Evolutionary conservation across 2,797 vertebrate species (phyloP), one percentile per base, ranked within the genome.

Genomic region (Lutra lutra): DNA sequence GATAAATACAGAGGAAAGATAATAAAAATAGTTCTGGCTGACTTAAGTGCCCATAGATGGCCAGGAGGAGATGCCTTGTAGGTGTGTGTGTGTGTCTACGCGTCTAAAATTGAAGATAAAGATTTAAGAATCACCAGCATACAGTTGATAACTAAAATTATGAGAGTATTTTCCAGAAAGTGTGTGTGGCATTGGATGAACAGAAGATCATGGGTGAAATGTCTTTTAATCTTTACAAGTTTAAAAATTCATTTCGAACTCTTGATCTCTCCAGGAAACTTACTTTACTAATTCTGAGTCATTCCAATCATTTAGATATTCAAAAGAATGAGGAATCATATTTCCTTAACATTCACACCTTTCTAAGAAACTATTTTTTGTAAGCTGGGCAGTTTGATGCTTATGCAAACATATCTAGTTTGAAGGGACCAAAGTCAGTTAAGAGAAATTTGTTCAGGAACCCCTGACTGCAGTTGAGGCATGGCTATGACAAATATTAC

Each of bases 181-280:
- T 75, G 43, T 5, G 2, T 54, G 54, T 20, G 15, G 14, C 20
- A 1, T 4, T 27, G 27, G 43, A 13, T 51, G 3, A 84, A 2
- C 40, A 75, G 54, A 86, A 35, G 21, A 51, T 29, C 20, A 80
- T 66, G 62, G 75, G 40, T 48, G 38, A 79, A 89, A 21, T 27
- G 64, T 72, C 27, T 83, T 93, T 91, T 84, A 64, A 88, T 72
- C 13, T 96, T 77, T 78, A 54, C 5, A 40, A 46, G 56, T 66
- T 23, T 17, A 32, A 48, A 18, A 62, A 38, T 90, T 95, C 82
- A 21, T 84, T 78, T 95, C 80, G 75, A 64, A 46, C 15, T 32
- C 40, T 85, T 72, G 10, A 13, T 66, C 23, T 68, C 8, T 68
- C n/a, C 17, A 20, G 66, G 85, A 88, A 89, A 51, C n/a, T 54